Evolutionary conservation across 2,888 invertebrate species (phyloP).

Genomic region (Papilio demoleus): DNA sequence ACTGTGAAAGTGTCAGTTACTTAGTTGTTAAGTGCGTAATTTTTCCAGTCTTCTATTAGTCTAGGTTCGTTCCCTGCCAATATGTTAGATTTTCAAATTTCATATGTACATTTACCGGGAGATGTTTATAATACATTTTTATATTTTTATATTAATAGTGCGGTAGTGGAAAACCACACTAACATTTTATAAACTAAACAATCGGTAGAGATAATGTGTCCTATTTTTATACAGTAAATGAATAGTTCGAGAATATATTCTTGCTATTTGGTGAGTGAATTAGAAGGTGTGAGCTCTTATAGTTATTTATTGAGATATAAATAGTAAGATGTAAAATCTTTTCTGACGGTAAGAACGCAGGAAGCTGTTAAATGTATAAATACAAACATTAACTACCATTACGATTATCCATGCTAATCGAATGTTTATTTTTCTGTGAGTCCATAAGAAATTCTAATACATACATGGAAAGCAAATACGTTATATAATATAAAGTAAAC

Average conservation of each 20-base stretch:
- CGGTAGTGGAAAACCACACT: neutral
- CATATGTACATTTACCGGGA: too few relatives aligned
- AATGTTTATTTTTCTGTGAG: slow-evolving; percentile 1
- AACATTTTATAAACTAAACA: neutral
- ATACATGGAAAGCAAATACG: neutral
- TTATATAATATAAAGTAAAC: slow-evolving; percentile 29
- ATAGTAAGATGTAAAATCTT: neutral
- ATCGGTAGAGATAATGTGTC: neutral
- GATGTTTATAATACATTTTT: too few relatives aligned
- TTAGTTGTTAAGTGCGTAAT: too few relatives aligned
- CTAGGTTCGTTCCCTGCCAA: too few relatives aligned
- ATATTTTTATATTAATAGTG: too few relatives aligned
- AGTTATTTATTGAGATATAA: neutral
- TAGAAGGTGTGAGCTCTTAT: neutral
- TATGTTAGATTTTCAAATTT: too few relatives aligned
- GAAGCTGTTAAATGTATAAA: neutral
- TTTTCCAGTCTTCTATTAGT: too few relatives aligned
- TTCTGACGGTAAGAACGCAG: neutral
- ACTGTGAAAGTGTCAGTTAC: too few relatives aligned
- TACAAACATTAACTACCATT: neutral
- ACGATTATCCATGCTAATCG: neutral
- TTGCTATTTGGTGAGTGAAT: neutral
- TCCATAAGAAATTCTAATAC: too few relatives aligned
- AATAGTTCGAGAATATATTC: neutral
- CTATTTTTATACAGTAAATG: neutral